A percentile compares a stretch with the other conserved stretches of the same genome.
phyloP scores from a whole-genome alignment of 2,888 invertebrate genomes.

The Idaea aversata region DNA sequence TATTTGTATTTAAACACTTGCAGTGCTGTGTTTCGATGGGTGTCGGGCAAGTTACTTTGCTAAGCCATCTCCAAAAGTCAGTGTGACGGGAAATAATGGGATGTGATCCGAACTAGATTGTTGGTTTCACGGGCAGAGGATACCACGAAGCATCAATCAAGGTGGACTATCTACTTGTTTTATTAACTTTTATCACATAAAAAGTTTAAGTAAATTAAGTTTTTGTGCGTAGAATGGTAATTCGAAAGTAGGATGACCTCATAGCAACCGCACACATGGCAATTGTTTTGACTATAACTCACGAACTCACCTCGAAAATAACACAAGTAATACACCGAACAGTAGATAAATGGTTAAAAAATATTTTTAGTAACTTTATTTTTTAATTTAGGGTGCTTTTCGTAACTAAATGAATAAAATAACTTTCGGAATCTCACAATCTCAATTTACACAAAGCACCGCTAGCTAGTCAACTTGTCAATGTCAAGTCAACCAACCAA shows the following conservation, averaged over 20 bases:
- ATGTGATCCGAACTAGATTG: not conserved
- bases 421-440: too few relatives aligned
- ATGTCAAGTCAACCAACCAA: too few relatives aligned
- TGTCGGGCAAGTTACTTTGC: too few relatives aligned
- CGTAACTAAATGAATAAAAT: too few relatives aligned
- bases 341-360: not conserved
- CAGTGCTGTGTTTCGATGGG: too few relatives aligned
- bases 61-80: too few relatives aligned
- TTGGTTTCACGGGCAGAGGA: not conserved
- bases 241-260: not conserved
- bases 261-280: slow-evolving; percentile 9
- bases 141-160: not conserved
- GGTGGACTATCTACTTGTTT: not conserved
- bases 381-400: too few relatives aligned
- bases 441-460: too few relatives aligned
- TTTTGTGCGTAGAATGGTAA: not conserved
- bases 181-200: not conserved
- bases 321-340: not conserved
- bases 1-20: too few relatives aligned
- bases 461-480: too few relatives aligned
- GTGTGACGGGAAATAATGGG: too few relatives aligned
- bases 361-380: not conserved
- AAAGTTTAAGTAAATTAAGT: not conserved
- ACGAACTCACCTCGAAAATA: slow-evolving; percentile 10
- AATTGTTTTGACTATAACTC: slow-evolving; percentile 20